phyloP scores from a whole-genome alignment of 2,888 invertebrate species.

The Agrotis segetum region DNA sequence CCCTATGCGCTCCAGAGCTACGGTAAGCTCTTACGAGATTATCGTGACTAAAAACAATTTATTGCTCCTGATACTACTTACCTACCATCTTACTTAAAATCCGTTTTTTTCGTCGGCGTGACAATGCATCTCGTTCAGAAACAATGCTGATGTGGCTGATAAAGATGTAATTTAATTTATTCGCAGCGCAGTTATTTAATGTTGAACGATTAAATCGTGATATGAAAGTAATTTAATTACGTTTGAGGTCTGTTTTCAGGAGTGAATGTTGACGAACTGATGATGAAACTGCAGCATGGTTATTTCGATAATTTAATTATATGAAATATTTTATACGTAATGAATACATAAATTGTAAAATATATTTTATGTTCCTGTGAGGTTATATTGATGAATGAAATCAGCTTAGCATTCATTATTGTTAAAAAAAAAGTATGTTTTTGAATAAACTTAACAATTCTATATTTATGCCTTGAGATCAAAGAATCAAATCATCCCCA shows the following conservation, averaged over 20 bases:
- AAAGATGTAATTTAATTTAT: slow-evolving; percentile 26
- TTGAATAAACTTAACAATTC: too few species aligned
- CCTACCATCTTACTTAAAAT: too few species aligned
- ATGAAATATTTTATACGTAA: neutral
- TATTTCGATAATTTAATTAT: neutral
- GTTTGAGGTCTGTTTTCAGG: neutral
- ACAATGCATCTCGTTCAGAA: slow-evolving; percentile 21
- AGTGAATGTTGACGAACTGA: neutral
- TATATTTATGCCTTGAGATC: too few species aligned
- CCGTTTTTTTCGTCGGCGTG: slow-evolving; percentile 5
- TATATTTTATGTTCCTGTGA: neutral
- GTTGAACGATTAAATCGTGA: slow-evolving; percentile 12
- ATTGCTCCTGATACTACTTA: slow-evolving; percentile 65
- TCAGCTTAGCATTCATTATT: too few species aligned
- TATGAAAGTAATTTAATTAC: slow-evolving; percentile 26
- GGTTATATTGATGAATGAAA: neutral
- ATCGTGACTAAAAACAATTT: slow-evolving; percentile 63
- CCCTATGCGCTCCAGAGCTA: too few species aligned
- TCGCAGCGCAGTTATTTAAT: slow-evolving; percentile 10
- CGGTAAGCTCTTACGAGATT: too few species aligned
- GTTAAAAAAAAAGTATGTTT: too few species aligned
- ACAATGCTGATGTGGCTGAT: slow-evolving; percentile 30
- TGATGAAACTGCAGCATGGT: neutral
- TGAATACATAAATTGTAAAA: neutral
- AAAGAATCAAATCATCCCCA: too few species aligned